Evolutionary conservation across 2,888 invertebrate species (phyloP), one percentile per base, ranked within the genome.

Genomic region (Slavum lentiscoides): DNA sequence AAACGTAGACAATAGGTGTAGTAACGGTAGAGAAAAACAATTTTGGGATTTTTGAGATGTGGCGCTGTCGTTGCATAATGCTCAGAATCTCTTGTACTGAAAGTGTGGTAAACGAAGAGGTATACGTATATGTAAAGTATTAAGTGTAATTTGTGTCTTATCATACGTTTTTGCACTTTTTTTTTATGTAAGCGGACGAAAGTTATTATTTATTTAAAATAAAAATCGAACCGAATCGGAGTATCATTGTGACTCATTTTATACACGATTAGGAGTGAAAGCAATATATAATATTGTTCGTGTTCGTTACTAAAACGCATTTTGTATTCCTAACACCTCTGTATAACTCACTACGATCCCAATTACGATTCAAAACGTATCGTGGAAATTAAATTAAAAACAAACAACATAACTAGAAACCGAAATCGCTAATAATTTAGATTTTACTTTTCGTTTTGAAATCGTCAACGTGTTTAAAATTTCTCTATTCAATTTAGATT

Each of bases 241-340:
- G 11, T 49, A 13, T 49, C 19, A 11, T 30, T 30, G 69, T 21
- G 58, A 72, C 70, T 72, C 39, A 39, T n/a, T 39, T 37, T 17
- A 39, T 39, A 39, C 59, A 72, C 30, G 9, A 69, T 3, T 53
- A 21, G 55, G 39, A 74, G 55, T 55, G 66, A 74, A 74, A 74
- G 74, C 66, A 55, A 66, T n/a, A n/a, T n/a, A n/a, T 30, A 30
- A 30, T 30, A 66, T 66, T 64, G 62, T 64, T 64, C 64, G 62
- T 64, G 9, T 64, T 8, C n/a, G n/a, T 3, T 74, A 53, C 7
- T 74, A 53, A 74, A 66, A 74, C 66, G 7, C n/a, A 70, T 39
- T 70, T 55, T 55, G 55, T 74, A 74, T 74, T 74, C 74, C 66
- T 17, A 66, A 74, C 74, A 74, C 64, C 55, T 66, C 21, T 15